A percentile compares a stretch with the other conserved stretches of the same genome.
phyloP scores from a whole-genome alignment of 1,140 invertebrate genomes.

The Brachionus plicatilis region DNA sequence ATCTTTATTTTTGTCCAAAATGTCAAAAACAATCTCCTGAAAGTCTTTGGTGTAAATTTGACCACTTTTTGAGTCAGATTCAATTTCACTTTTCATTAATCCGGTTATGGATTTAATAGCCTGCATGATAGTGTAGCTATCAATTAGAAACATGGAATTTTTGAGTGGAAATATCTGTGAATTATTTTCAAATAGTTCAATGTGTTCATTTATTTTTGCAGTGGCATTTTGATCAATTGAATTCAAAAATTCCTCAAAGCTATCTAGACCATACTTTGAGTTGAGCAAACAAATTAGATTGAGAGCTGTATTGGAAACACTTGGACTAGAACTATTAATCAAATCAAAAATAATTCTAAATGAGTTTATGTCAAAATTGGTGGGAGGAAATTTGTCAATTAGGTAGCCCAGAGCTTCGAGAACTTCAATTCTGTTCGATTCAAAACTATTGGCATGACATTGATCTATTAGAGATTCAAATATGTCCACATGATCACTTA shows the following conservation, averaged over 20 bases:
- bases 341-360: background rate
- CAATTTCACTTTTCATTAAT: background rate
- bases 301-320: background rate
- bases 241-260: background rate
- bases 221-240: background rate
- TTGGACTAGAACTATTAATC: background rate
- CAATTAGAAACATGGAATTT: background rate
- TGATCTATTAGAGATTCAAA: background rate
- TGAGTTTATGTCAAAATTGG: background rate
- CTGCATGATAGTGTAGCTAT: background rate
- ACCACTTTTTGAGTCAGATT: background rate
- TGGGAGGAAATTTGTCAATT: background rate
- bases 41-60: background rate
- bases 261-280: background rate
- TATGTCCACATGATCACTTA: background rate
- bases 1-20: slow-evolving; percentile 6
- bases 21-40: background rate
- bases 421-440: background rate
- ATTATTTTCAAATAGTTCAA: background rate
- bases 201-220: background rate
- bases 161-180: background rate
- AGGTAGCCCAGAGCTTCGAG: background rate
- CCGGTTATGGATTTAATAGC: background rate
- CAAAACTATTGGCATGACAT: background rate
- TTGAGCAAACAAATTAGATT: background rate